phyloP scores from a whole-genome alignment of 2,888 invertebrate species.

The Watsonalla cultraria region DNA sequence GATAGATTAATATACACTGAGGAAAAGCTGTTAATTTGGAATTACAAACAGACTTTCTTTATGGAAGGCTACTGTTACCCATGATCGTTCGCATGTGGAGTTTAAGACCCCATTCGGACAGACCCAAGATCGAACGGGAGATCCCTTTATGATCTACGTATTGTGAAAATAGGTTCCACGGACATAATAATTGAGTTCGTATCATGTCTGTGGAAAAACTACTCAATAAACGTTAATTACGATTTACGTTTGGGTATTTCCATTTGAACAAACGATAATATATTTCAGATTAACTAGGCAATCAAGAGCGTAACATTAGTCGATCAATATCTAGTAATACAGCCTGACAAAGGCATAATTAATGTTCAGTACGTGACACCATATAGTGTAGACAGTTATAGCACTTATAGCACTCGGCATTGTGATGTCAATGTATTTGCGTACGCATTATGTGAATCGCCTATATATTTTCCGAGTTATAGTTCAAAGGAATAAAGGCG shows the following conservation, averaged over 20 bases:
- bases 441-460: conserved; percentile 49
- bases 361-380: neutral
- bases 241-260: neutral
- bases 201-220: no score
- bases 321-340: conserved; percentile 1
- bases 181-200: no score
- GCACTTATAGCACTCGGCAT: conserved; percentile 26
- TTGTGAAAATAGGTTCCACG: no score
- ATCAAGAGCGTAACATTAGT: conserved; percentile 2
- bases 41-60: no score
- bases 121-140: no score
- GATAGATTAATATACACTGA: no score
- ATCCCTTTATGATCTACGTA: no score
- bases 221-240: neutral
- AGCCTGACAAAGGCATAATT: conserved; percentile 19
- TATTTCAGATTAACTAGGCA: conserved; percentile 1
- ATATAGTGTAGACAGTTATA: conserved; percentile 14
- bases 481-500: conserved; percentile 56
- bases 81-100: no score
- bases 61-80: no score
- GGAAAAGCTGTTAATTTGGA: no score
- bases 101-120: no score
- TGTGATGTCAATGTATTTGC: conserved; percentile 38
- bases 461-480: conserved; percentile 67
- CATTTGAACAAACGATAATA: neutral